A percentile compares a stretch with the other conserved stretches of the same genome.
These are phyloP conservation scores for Drosophila rufa DNA, from an alignment of 1,140 invertebrate species.

Conservation along the genomic window DNA sequence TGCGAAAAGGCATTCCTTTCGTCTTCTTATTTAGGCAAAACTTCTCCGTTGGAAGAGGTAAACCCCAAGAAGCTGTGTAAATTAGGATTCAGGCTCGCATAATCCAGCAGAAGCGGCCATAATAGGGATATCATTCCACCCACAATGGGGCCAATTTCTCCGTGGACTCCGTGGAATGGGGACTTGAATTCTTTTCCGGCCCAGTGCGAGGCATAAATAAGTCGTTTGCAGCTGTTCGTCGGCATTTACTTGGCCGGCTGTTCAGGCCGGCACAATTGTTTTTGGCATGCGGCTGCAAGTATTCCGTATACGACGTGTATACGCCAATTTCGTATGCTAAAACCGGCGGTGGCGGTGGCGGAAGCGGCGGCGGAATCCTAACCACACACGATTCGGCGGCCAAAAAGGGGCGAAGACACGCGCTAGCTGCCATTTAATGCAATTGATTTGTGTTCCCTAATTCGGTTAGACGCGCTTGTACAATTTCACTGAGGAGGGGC, in stretches of 20 bases:
- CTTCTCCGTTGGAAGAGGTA: slow-evolving; percentile 24
- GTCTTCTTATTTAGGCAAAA: slow-evolving; percentile 32
- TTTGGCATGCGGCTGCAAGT: slow-evolving; percentile 41
- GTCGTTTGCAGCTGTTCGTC: slow-evolving; percentile 77
- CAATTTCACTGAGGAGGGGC: slow-evolving; percentile 40
- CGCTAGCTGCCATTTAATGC: slow-evolving; percentile 74
- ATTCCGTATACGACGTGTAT: slow-evolving; percentile 38
- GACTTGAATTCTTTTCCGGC: slow-evolving; percentile 4
- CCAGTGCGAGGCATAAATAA: slow-evolving; percentile 67
- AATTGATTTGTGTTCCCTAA: slow-evolving; percentile 78
- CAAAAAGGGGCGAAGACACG: slow-evolving; percentile 46
- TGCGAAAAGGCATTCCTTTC: slow-evolving; percentile 9
- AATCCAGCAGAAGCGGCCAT: slow-evolving; percentile 25
- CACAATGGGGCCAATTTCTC: slow-evolving; percentile 13
- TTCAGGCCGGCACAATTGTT: slow-evolving; percentile 61
- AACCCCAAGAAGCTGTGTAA: slow-evolving; percentile 37
- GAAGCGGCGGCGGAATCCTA: slow-evolving; percentile 20
- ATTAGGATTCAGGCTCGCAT: slow-evolving; percentile 41
- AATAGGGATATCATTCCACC: slow-evolving; percentile 53
- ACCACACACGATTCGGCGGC: slow-evolving; percentile 23
- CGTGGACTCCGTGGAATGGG: not conserved
- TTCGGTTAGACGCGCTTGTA: slow-evolving; percentile 63
- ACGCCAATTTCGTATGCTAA: slow-evolving; percentile 55
- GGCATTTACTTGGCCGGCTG: slow-evolving; percentile 66
- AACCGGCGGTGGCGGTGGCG: not conserved